These are phyloP conservation scores for Argopecten irradians DNA, from an alignment of 1,140 invertebrate genomes.

Conservation along the genomic window DNA sequence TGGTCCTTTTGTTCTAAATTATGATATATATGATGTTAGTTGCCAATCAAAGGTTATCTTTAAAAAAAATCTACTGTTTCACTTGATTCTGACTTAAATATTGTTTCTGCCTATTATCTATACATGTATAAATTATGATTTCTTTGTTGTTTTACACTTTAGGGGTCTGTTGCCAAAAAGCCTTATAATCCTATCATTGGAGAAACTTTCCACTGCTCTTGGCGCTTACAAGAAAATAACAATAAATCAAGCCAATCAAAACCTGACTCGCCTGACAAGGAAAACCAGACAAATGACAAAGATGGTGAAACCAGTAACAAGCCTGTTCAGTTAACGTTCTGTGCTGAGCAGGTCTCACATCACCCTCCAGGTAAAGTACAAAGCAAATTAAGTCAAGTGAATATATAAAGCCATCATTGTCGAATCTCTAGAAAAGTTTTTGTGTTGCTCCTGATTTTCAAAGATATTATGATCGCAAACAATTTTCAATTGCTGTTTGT, in stretches of 20 bases:
- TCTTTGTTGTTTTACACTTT: slow-evolving; percentile 23
- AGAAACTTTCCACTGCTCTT: slow-evolving; percentile 80
- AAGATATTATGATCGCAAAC: background rate
- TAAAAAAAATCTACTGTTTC: too few species aligned
- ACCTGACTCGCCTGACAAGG: background rate
- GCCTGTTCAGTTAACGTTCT: slow-evolving; percentile 80
- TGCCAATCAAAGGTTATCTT: too few species aligned
- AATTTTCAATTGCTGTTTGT: too few species aligned
- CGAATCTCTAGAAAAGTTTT: too few species aligned
- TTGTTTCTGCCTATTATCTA: background rate
- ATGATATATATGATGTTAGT: background rate
- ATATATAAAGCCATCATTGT: too few species aligned
- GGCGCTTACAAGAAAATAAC: slow-evolving; percentile 71
- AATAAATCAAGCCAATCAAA: background rate
- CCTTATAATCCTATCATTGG: slow-evolving; percentile 82
- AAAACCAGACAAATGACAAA: background rate
- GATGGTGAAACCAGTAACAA: background rate
- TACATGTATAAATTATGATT: background rate
- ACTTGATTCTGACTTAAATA: too few species aligned
- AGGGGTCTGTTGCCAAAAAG: slow-evolving; percentile 80
- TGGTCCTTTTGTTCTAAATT: background rate
- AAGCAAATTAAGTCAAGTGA: too few species aligned
- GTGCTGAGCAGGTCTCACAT: slow-evolving; percentile 99
- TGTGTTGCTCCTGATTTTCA: background rate
- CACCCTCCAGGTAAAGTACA: slow-evolving; percentile 93